These are phyloP conservation scores for Drosophila nigritarsus DNA, from an alignment of 2,888 invertebrate species.

Conservation along the genomic window DNA sequence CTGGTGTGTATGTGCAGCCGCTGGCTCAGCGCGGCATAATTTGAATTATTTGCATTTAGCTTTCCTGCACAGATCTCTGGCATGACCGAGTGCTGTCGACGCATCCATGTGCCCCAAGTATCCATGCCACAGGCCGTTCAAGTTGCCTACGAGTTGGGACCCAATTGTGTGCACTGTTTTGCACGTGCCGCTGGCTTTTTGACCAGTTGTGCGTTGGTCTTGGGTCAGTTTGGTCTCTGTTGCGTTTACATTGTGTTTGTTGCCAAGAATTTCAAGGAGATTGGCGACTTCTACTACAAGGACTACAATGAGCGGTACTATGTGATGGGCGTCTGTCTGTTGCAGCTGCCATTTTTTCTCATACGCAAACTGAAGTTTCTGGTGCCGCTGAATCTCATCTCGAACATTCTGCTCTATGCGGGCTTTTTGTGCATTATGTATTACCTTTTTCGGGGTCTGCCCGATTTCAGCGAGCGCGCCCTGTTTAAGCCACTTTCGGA, in stretches of 20 bases:
- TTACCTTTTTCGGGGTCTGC: conserved; percentile 90
- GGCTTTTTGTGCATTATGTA: conserved; percentile 89
- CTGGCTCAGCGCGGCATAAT: conserved; percentile 14
- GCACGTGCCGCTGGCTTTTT: conserved; percentile 78
- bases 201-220: conserved; percentile 91
- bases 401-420: conserved; percentile 87
- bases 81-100: conserved; percentile 73
- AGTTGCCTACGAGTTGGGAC: conserved; percentile 62
- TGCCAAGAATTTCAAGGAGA: conserved; percentile 91
- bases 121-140: conserved; percentile 68
- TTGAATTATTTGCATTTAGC: conserved; percentile 52
- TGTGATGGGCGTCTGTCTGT: conserved; percentile 87
- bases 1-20: conserved; percentile 58
- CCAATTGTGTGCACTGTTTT: conserved; percentile 56
- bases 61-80: conserved; percentile 51
- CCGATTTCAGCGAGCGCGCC: conserved; percentile 83
- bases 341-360: conserved; percentile 89
- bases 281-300: conserved; percentile 87
- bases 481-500: conserved; percentile 85
- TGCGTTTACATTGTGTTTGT: conserved; percentile 98
- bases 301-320: conserved; percentile 85
- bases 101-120: conserved; percentile 61
- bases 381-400: conserved; percentile 95
- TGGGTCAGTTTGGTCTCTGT: conserved; percentile 97
- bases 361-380: conserved; percentile 92